Base-by-base conservation (phyloP, 1,140 invertebrate genomes). In the Lucilia cuprina region DNA sequence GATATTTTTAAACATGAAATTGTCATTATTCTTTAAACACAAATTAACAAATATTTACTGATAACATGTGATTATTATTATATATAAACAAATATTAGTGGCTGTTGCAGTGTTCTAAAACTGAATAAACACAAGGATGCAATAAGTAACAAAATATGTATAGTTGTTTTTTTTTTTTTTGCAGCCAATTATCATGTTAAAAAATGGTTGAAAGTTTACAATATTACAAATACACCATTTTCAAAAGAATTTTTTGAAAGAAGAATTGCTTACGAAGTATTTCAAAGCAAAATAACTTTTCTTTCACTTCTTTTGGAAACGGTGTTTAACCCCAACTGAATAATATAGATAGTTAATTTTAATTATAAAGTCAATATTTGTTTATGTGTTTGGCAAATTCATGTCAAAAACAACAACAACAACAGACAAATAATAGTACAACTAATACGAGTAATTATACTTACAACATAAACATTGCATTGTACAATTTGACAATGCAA, bases 31-130 rank as follows among this genome's bases (percentile, higher is more conserved):
- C 50, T 70, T 70, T 21, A 70, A 70, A 25, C n/a, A 70, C n/a
- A 70, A 70, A 70, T 70, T 70, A 21, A 21, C 65, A 70, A 70
- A 70, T 70, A 70, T 70, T 70, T 70, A 70, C 65, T 21, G 55
- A 17, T 60, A 10, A 70, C 25, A 70, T 70, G 10, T 70, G 3
- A 55, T 55, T 55, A 17, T 17, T 55, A 55, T 13, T 55, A 55
- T 41, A 3, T 41, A 41, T 41, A 41, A 41, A 41, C 41, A 10
- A 17, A 60, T 60, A 10, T 60, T 14, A 60, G 13, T 60, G n/a
- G 25, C 25, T 30, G 25, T 30, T 30, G 25, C 25, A 30, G 25
- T 30, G 25, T 30, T 30, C 25, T 30, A 30, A 30, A 30, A 30
- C 25, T 30, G 25, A 30, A 30, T 30, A 30, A 30, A 30, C 21